Percentiles rank a stretch among this genome's conserved stretches.
Conservation (phyloP, 2,113 vertebrate genomes). For the Thryonomys swinderianus region DNA sequence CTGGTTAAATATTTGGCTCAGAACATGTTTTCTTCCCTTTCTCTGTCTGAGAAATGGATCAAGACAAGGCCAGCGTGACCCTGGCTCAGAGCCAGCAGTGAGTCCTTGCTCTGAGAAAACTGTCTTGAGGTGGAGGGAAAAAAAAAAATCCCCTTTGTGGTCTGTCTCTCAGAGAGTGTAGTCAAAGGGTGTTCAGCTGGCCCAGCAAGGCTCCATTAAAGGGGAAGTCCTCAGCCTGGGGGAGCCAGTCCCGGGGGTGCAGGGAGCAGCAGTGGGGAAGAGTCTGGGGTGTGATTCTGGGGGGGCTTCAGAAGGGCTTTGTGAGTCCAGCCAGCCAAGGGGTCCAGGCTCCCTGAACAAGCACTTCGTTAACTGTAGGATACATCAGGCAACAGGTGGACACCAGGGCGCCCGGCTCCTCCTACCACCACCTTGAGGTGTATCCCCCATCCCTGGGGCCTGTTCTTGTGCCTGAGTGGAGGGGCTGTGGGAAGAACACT, state of each 20-base stretch:
- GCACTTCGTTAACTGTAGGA: not conserved
- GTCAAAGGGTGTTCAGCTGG: not conserved
- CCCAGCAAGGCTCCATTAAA: not conserved
- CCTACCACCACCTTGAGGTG: not conserved
- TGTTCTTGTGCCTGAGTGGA: not conserved
- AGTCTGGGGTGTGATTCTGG: not conserved
- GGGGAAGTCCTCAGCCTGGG: not conserved
- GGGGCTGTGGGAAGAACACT: too few relatives aligned
- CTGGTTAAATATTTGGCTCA: slow-evolving; percentile 22
- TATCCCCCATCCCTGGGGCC: too few relatives aligned
- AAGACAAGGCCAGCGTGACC: slow-evolving; percentile 6
- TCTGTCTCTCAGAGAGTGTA: not conserved
- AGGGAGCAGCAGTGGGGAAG: not conserved
- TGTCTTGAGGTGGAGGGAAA: not conserved
- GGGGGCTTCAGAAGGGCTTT: not conserved
- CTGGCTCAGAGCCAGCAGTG: slow-evolving; percentile 30
- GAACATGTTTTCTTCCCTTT: not conserved
- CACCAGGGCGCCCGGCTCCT: not conserved
- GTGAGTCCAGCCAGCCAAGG: not conserved
- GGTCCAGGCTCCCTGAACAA: not conserved
- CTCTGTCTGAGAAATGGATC: slow-evolving; percentile 5
- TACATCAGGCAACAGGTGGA: not conserved
- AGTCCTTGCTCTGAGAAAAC: not conserved
- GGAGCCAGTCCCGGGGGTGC: not conserved
- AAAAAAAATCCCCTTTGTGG: not conserved